These are phyloP conservation scores for Aradus depressus DNA, from an alignment of 2,888 invertebrate species.

Conservation along the genomic window DNA sequence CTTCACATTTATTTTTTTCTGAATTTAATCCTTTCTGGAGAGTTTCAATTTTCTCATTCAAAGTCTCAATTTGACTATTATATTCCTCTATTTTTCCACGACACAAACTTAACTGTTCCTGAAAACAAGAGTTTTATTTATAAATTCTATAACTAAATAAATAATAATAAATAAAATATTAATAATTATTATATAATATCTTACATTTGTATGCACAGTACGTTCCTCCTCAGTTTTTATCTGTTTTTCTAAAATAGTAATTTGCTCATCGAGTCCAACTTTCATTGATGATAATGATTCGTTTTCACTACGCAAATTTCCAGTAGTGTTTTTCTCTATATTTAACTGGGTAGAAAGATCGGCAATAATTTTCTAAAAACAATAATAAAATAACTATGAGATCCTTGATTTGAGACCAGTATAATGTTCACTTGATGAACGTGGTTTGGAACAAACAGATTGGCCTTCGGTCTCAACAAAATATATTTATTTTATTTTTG, in stretches of 20 bases:
- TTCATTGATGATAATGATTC: conserved; percentile 36
- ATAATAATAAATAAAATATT: not conserved
- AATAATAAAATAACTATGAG: no score
- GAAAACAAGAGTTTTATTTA: not conserved
- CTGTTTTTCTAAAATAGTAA: conserved; percentile 29
- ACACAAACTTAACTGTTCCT: conserved; percentile 18
- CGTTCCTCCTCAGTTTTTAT: conserved; percentile 28
- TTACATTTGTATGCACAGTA: conserved; percentile 25
- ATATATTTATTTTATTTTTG: no score
- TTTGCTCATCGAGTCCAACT: conserved; percentile 31
- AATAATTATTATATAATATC: not conserved
- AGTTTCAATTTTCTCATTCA: conserved; percentile 14
- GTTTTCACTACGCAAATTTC: conserved; percentile 38
- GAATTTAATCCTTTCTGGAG: conserved; percentile 15
- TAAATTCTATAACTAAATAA: not conserved
- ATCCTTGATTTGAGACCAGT: no score
- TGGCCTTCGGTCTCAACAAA: no score
- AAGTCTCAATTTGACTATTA: conserved; percentile 8
- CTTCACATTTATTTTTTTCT: conserved; percentile 19
- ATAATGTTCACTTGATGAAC: no score
- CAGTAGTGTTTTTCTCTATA: conserved; percentile 31
- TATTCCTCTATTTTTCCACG: conserved; percentile 12
- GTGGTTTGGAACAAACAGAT: no score
- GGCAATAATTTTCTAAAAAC: conserved; percentile 37
- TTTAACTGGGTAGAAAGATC: conserved; percentile 34